These are phyloP conservation scores for Somateria mollissima DNA, from an alignment of 2,797 vertebrate genomes.

Conservation along the genomic window DNA sequence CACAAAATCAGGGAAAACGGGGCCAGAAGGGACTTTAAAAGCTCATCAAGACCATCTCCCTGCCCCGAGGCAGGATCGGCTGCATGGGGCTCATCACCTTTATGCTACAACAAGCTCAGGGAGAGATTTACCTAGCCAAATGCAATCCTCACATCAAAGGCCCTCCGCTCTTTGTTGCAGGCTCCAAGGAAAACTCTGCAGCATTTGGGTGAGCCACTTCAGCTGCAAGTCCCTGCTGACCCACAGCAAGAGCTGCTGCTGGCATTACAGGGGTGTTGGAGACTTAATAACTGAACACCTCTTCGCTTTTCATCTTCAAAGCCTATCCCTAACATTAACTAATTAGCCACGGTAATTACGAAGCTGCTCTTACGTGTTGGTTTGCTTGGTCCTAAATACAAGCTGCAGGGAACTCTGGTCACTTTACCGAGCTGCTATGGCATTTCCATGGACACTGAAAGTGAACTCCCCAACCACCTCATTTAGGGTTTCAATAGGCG, in stretches of 20 bases:
- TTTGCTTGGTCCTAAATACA: neutral
- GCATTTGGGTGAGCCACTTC: neutral
- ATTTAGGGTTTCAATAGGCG: neutral
- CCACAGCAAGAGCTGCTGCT: neutral
- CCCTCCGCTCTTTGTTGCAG: neutral
- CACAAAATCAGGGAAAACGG: neutral
- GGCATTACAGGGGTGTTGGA: neutral
- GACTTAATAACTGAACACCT: neutral
- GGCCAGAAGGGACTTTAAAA: constrained; percentile 10
- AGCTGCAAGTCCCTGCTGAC: neutral
- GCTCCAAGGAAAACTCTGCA: neutral
- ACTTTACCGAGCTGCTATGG: neutral
- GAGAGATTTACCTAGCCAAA: neutral
- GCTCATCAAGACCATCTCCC: neutral
- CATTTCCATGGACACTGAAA: neutral
- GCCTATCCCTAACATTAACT: constrained; percentile 15
- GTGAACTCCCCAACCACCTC: neutral
- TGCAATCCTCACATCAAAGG: constrained; percentile 8
- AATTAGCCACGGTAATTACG: constrained; percentile 31
- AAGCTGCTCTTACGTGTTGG: neutral
- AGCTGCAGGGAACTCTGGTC: neutral
- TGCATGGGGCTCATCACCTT: neutral
- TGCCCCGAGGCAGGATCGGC: neutral
- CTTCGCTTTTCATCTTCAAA: constrained; percentile 42
- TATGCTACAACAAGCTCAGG: neutral